Conservation (phyloP, 2,113 vertebrate genomes). For the Myotis davidii region DNA sequence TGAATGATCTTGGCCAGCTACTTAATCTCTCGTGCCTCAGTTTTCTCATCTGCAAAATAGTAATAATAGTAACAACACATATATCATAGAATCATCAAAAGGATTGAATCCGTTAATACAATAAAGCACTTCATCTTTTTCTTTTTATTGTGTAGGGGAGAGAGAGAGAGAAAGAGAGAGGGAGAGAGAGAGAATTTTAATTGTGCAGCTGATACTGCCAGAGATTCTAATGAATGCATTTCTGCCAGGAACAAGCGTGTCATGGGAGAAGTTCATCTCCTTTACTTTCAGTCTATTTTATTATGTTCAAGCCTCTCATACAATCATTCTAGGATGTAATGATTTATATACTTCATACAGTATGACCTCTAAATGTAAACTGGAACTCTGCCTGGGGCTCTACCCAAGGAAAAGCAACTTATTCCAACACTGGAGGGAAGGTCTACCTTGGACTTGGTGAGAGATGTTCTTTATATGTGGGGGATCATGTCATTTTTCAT, state of each 20-base stretch:
- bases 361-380: background rate
- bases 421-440: background rate
- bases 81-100: background rate
- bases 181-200: background rate
- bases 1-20: background rate
- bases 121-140: too few relatives aligned
- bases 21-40: background rate
- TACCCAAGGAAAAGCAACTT: background rate
- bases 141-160: background rate
- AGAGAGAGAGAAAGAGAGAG: background rate
- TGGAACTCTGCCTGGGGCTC: background rate
- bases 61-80: background rate
- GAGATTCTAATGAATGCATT: background rate
- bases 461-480: background rate
- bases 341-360: background rate
- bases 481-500: background rate
- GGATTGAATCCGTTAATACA: background rate
- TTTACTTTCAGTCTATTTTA: background rate
- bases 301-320: background rate
- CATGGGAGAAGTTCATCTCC: background rate
- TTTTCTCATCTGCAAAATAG: background rate
- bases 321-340: background rate
- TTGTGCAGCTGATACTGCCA: background rate
- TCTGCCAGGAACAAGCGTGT: background rate
- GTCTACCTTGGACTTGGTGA: background rate